These are phyloP conservation scores for Junonia oenone DNA, from an alignment of 2,888 invertebrate species.

Conservation along the genomic window DNA sequence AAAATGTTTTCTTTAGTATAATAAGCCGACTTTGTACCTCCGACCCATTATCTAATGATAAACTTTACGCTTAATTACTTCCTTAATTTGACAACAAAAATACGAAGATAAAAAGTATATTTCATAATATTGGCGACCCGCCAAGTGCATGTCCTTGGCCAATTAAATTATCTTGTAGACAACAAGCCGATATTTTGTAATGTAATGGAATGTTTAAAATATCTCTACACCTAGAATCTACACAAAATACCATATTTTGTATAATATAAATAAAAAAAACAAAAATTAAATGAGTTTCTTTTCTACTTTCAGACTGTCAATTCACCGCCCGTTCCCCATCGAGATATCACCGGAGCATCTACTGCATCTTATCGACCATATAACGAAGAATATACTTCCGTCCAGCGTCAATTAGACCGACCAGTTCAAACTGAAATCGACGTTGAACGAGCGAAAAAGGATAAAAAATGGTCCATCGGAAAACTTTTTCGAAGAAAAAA, in stretches of 20 bases:
- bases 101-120: constrained; percentile 34
- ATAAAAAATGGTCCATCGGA: constrained; percentile 90
- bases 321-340: constrained; percentile 69
- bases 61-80: constrained; percentile 28
- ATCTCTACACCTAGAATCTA: too few species aligned
- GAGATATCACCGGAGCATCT: constrained; percentile 54
- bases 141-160: constrained; percentile 58
- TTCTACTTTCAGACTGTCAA: constrained; percentile 72
- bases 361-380: constrained; percentile 57
- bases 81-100: constrained; percentile 34
- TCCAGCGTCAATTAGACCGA: constrained; percentile 57
- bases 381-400: constrained; percentile 62
- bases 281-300: constrained; percentile 12
- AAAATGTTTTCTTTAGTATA: background rate
- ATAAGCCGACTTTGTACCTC: constrained; percentile 24
- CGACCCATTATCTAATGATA: constrained; percentile 28
- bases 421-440: constrained; percentile 55
- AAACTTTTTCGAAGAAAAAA: constrained; percentile 88
- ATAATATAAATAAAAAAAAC: too few species aligned
- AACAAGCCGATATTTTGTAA: constrained; percentile 45
- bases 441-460: constrained; percentile 72
- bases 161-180: constrained; percentile 51
- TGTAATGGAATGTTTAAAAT: too few species aligned
- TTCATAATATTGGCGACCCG: constrained; percentile 52
- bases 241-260: too few species aligned